Percentiles rank a stretch among this genome's conserved stretches.
These are phyloP conservation scores for Sebastes flavidus DNA, from an alignment of 2,797 vertebrate genomes.

Conservation along the genomic window DNA sequence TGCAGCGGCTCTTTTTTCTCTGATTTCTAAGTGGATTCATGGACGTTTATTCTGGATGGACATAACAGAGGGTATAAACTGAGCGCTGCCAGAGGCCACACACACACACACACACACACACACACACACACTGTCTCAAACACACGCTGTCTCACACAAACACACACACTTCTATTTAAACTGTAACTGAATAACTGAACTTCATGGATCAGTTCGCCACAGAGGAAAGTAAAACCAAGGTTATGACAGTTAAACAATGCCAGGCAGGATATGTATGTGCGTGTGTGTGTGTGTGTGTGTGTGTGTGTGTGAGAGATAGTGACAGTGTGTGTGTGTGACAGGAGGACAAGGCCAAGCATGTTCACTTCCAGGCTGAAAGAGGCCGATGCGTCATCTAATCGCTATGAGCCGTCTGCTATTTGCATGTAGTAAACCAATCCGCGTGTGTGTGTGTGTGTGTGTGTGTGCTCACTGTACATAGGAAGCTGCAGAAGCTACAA, in stretches of 20 bases:
- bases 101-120: neutral
- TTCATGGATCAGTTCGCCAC: neutral
- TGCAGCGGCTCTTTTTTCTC: neutral
- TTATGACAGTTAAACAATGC: constrained; percentile 4
- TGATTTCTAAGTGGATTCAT: no score
- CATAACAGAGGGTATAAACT: no score
- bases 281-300: constrained; percentile 4
- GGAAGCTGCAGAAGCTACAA: neutral
- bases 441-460: neutral
- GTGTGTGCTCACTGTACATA: neutral
- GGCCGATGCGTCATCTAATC: constrained; percentile 40
- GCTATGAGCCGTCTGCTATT: constrained; percentile 23
- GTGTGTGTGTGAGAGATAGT: neutral
- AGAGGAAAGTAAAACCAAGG: constrained; percentile 27
- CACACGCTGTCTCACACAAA: neutral
- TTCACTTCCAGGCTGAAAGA: constrained; percentile 40
- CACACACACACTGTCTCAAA: neutral
- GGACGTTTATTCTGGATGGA: no score
- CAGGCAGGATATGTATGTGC: constrained; percentile 18
- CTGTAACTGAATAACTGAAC: neutral
- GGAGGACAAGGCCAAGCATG: constrained; percentile 36
- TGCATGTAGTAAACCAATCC: constrained; percentile 16
- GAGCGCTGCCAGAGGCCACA: neutral
- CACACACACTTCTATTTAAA: neutral
- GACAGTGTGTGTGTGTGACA: constrained; percentile 3